A percentile compares a stretch with the other conserved stretches of the same genome.
Evolutionary conservation across 2,888 invertebrate species (phyloP).

Genomic region (Malthinus flaveolus): DNA sequence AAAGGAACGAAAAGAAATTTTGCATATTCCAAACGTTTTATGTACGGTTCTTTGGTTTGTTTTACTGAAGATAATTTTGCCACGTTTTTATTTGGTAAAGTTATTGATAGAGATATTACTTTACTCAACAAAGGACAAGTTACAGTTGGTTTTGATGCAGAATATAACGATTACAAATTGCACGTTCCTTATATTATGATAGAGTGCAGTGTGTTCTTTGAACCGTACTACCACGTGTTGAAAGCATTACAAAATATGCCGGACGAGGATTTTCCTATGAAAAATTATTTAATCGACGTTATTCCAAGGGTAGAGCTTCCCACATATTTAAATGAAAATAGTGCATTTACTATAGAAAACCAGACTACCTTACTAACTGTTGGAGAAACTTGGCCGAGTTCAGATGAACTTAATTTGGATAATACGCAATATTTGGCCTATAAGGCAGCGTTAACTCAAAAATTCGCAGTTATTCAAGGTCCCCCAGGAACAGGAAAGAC

Average conservation of each 20-base stretch:
- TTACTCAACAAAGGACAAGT: constrained; percentile 60
- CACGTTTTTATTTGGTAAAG: constrained; percentile 69
- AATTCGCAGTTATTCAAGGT: constrained; percentile 81
- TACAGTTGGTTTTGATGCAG: constrained; percentile 16
- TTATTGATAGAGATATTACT: constrained; percentile 61
- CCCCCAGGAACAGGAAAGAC: constrained; percentile 91
- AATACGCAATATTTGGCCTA: constrained; percentile 69
- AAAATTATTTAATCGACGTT: constrained; percentile 66
- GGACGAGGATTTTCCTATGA: constrained; percentile 66
- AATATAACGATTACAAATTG: constrained; percentile 37
- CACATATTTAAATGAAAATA: constrained; percentile 45
- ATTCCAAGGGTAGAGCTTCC: constrained; percentile 47
- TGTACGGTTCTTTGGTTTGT: constrained; percentile 73
- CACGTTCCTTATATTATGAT: constrained; percentile 63
- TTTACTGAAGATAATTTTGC: constrained; percentile 72
- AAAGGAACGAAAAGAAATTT: constrained; percentile 50
- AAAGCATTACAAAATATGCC: constrained; percentile 65
- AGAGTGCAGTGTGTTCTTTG: constrained; percentile 79
- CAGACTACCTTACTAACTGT: not conserved
- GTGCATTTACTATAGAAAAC: constrained; percentile 22
- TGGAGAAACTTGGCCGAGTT: constrained; percentile 55
- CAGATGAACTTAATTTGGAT: constrained; percentile 60
- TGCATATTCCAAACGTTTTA: constrained; percentile 62
- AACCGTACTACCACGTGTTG: constrained; percentile 76
- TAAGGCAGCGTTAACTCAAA: constrained; percentile 67